Evolutionary conservation across 2,797 vertebrate species (phyloP), one percentile per base, ranked within the genome.

Genomic region (Anguilla pacifica): DNA sequence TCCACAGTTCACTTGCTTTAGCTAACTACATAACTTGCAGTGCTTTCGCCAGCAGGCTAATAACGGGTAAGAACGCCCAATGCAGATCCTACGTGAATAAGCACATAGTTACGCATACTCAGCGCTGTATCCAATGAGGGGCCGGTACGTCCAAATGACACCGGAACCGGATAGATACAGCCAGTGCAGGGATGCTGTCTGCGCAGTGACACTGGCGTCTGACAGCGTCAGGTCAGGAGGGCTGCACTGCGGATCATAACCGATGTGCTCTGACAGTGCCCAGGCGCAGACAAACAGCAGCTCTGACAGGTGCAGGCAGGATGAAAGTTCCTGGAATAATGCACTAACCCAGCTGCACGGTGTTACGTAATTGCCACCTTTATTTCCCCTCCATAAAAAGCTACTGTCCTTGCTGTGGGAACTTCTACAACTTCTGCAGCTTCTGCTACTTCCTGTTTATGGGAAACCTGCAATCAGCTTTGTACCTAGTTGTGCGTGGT

Each of bases 231-330:
- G 86, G 87, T 86, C 85, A 88, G 90, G 51, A 90, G 90, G 89
- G 88, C 90, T 90, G 31, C 0, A 89, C 87, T 67, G 74, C 86
- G 89, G 92, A 92, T 93, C 91, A 92, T 90, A 86, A 87, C 85
- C 92, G 91, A 94, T 91, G 88, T 87, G 87, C 81, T 86, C 88
- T 91, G 94, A 94, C 94, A 93, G 87, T 87, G 91, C 87, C 85
- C 88, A 89, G 90, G 87, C 89, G 31, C 85, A 90, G 91, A 93
- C 39, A 91, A 94, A 92, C 92, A 90, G 87, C 89, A 88, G 89
- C 88, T 88, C 86, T 93, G 93, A 95, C 86, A 85, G 93, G 95
- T 85, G 84, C 87, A 31, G 64, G 87, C 1, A 91, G 92, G 84
- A 64, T 85, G 57, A 90, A 91, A 92, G 90, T 90, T 91, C 92